These are phyloP conservation scores for Epinotia nisella DNA, from an alignment of 2,888 invertebrate species.

Conservation along the genomic window DNA sequence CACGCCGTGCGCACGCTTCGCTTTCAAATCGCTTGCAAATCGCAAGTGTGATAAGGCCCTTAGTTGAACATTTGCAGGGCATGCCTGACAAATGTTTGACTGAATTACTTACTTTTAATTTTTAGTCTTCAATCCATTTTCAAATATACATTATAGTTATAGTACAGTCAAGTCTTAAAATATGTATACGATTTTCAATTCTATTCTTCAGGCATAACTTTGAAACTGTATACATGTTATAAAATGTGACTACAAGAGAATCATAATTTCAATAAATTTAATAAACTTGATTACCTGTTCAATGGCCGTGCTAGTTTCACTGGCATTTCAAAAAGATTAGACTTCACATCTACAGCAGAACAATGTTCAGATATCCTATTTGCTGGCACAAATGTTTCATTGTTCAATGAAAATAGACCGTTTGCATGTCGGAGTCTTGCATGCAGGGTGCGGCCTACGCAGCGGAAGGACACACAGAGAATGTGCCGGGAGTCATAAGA, in stretches of 20 bases:
- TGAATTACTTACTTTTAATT: too few relatives aligned
- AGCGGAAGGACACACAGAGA: conserved; percentile 89
- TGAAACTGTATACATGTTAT: too few relatives aligned
- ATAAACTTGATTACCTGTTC: conserved; percentile 68
- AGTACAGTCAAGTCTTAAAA: too few relatives aligned
- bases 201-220: too few relatives aligned
- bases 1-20: too few relatives aligned
- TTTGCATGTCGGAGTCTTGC: conserved; percentile 89
- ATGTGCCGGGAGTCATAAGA: conserved; percentile 89
- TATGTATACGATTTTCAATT: too few relatives aligned
- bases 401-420: conserved; percentile 86
- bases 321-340: conserved; percentile 79
- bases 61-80: too few relatives aligned
- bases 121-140: too few relatives aligned
- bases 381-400: conserved; percentile 83
- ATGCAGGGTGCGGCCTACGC: conserved; percentile 88
- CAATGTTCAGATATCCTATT: conserved; percentile 81
- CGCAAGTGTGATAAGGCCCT: too few relatives aligned
- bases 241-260: background rate
- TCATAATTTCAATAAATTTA: background rate
- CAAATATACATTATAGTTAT: too few relatives aligned
- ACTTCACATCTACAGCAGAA: conserved; percentile 78
- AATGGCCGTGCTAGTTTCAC: conserved; percentile 79
- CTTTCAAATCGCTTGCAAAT: too few relatives aligned
- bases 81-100: too few relatives aligned